Base-by-base conservation (phyloP, 2,113 vertebrate genomes). In the Myotis brandtii region DNA sequence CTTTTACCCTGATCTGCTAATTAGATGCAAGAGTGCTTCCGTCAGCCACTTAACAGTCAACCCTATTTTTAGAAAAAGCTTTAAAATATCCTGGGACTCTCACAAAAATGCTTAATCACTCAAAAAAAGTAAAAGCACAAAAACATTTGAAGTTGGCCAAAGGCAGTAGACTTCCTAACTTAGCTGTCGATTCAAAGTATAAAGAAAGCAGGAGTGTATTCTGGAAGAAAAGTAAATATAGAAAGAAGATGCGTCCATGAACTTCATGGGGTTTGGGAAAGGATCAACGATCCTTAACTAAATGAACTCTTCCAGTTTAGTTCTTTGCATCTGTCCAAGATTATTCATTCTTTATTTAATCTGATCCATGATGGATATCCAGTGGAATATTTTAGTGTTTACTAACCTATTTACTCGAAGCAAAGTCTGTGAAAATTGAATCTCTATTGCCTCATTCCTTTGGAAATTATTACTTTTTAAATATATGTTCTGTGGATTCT, bases 1-100 rank as follows among this genome's bases (percentile, higher is more conserved):
- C 82, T 81, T 96, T 93, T 69, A 70, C 27, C 56, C n/a, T 82
- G 13, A 77, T 79, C 69, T 97, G 62, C 79, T 97, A 95, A 94
- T 96, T 81, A 95, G 27, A 94, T 80, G 40, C 48, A 82, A 37
- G 66, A 84, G 21, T 10, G 14, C 34, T 87, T 95, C 52, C 46
- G 34, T 80, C 67, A 77, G 13, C 3, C 6, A 67, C 18, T 77
- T 95, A 86, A 84, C 0, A 3, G 72, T 4, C 73, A 32, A 34
- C 86, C 37, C 94, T 92, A 70, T 59, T 80, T 94, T 86, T 70
- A 89, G 48, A 3, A 62, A 66, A 50, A 64, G 23, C 10, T 40
- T 56, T 70, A 27, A 80, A 91, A 94, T 92, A 34, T 30, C 69
- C 50, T 77, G 7, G 59, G 23, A 30, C 30, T 93, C 16, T 87